Evolutionary conservation across 2,113 vertebrate genomes (phyloP).

Genomic region (Lepus europaeus): DNA sequence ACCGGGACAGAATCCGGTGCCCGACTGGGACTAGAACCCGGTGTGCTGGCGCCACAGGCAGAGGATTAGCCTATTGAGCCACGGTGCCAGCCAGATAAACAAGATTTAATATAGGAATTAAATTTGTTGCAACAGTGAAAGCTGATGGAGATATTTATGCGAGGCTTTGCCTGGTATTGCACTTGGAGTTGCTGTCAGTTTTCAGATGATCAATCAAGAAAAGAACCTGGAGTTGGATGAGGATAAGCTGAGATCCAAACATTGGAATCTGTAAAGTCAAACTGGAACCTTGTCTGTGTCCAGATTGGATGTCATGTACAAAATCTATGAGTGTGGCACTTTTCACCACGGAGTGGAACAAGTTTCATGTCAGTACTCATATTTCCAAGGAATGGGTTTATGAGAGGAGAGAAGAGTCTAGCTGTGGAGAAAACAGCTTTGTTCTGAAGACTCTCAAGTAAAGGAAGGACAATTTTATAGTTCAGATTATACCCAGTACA

Average conservation of each 20-base stretch:
- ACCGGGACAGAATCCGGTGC: too few relatives aligned
- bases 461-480: neutral
- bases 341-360: neutral
- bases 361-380: neutral
- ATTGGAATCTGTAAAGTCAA: neutral
- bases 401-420: neutral
- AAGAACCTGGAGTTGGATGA: neutral
- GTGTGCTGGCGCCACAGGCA: too few relatives aligned
- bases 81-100: neutral
- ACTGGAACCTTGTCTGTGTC: neutral
- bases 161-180: neutral
- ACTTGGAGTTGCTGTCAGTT: neutral
- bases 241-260: neutral
- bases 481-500: neutral
- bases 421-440: neutral
- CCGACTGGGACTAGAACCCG: too few relatives aligned
- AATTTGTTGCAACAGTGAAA: neutral
- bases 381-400: neutral
- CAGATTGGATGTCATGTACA: neutral
- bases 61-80: too few relatives aligned
- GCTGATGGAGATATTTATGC: neutral
- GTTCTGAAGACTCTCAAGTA: neutral
- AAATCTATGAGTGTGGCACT: neutral
- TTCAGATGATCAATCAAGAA: neutral
- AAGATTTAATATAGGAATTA: neutral